Evolutionary conservation across 2,113 vertebrate species (phyloP), one percentile per base, ranked within the genome.

Genomic region (Petroica traversi): DNA sequence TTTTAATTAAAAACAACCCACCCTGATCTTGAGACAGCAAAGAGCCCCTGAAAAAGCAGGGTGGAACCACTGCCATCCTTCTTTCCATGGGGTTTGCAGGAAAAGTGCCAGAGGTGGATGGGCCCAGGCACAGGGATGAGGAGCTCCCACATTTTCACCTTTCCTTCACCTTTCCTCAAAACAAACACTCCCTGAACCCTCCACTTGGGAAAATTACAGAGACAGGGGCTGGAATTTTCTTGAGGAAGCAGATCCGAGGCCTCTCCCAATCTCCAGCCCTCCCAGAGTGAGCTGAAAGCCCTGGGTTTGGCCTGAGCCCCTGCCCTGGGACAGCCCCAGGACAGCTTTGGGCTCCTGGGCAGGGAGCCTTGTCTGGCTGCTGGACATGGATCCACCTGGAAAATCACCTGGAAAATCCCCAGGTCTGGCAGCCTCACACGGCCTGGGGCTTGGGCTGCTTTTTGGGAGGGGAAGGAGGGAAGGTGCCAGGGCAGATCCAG

Each of bases 241-340:
- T 0, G 3, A 3, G 11, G 69, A 12, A 36, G 19, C 4, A 3
- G 38, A 5, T 20, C 3, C 0, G 1, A 3, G 3, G 14, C 48
- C 4, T 3, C 0, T 16, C 3, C 11, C 43, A 31, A 12, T 18
- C 33, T 43, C 43, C 64, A 13, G 0, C 22, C 38, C 1, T 16
- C 19, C 54, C 0, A 2, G 17, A 15, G 7, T 0, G 2, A 2
- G 5, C 19, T 5, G 40, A 8, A 41, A 73, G 12, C 28, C 26
- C 26, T 3, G 3, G 10, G 12, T 19, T 31, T 0, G 45, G 29
- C 48, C 33, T 8, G 2, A 38, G 8, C 1, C 12, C 2, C 45
- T 6, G 55, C 16, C 1, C 12, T 8, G 40, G 19, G 43, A 3
- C 48, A 45, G 55, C 54, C 49, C 48, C 10, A 7, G 11, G 6